A percentile compares a stretch with the other conserved stretches of the same genome.
Conservation (phyloP, 2,888 invertebrate genomes). For the Habroteleia sp. region DNA sequence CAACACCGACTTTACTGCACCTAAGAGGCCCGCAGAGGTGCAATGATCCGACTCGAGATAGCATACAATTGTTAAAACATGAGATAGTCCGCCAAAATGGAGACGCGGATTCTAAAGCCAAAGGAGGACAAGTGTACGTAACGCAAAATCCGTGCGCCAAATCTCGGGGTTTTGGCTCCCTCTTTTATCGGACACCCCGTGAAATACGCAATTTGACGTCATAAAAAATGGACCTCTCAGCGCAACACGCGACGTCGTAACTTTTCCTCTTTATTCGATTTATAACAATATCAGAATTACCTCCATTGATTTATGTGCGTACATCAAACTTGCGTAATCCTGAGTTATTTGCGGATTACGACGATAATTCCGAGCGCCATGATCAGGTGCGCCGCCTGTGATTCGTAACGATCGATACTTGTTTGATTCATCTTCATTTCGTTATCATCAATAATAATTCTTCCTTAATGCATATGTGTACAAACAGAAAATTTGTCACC, state of each 20-base stretch:
- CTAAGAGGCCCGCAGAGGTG: conserved; percentile 77
- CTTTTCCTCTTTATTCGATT: conserved; percentile 52
- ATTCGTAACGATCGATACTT: conserved; percentile 53
- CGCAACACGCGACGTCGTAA: conserved; percentile 29
- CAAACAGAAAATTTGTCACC: too few species aligned
- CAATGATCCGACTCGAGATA: conserved; percentile 75
- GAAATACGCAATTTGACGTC: conserved; percentile 42
- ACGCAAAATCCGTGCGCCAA: conserved; percentile 46
- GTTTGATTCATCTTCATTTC: conserved; percentile 13
- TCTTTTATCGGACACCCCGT: conserved; percentile 24
- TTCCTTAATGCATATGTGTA: too few species aligned
- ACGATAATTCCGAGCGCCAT: conserved; percentile 78
- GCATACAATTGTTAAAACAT: conserved; percentile 74
- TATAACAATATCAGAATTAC: conserved; percentile 54
- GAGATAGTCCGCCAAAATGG: conserved; percentile 63
- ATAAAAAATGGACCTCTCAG: conserved; percentile 38
- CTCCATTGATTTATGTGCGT: conserved; percentile 56
- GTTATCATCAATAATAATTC: background rate
- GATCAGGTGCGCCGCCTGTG: conserved; percentile 77
- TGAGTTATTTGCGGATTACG: conserved; percentile 80
- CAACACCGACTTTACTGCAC: conserved; percentile 73
- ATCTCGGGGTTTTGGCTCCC: conserved; percentile 25
- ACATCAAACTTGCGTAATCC: conserved; percentile 74
- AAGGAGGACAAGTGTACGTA: conserved; percentile 36
- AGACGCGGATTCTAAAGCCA: conserved; percentile 45